These are phyloP conservation scores for Trissonchulus latispiculum DNA, from an alignment of 2,888 invertebrate species.

Conservation along the genomic window DNA sequence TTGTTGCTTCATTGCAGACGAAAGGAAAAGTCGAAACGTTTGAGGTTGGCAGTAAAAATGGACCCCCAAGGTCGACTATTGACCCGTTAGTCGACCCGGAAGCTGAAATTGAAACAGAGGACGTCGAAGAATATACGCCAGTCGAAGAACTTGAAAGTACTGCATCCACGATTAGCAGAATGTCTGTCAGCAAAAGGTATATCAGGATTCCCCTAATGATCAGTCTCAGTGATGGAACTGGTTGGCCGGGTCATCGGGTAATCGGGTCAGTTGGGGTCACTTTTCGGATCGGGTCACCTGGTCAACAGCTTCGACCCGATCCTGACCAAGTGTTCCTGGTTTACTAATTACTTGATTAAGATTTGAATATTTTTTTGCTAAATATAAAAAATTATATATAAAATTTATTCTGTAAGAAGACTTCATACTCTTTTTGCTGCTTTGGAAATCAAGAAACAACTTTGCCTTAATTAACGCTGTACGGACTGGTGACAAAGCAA, in stretches of 20 bases:
- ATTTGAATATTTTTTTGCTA: too few species aligned
- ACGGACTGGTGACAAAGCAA: too few species aligned
- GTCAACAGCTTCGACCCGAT: too few species aligned
- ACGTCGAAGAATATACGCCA: constrained; percentile 16
- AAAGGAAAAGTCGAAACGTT: constrained; percentile 22
- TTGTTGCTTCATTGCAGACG: too few species aligned
- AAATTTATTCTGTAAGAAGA: too few species aligned
- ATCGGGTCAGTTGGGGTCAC: neutral
- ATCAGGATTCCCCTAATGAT: neutral
- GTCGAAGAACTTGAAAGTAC: neutral
- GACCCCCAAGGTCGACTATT: constrained; percentile 13
- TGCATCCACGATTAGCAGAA: constrained; percentile 17
- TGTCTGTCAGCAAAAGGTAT: constrained; percentile 12
- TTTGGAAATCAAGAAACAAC: too few species aligned
- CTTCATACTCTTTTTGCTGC: too few species aligned
- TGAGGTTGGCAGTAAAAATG: constrained; percentile 14
- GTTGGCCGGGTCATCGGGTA: neutral
- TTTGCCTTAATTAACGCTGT: too few species aligned
- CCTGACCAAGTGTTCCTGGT: too few species aligned
- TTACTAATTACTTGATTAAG: too few species aligned
- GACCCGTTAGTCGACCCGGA: constrained; percentile 12
- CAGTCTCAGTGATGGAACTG: neutral
- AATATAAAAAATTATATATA: too few species aligned
- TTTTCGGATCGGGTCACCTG: neutral
- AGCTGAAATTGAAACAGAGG: neutral